These are phyloP conservation scores for Cherax destructor DNA, from an alignment of 1,140 invertebrate species.

Conservation along the genomic window DNA sequence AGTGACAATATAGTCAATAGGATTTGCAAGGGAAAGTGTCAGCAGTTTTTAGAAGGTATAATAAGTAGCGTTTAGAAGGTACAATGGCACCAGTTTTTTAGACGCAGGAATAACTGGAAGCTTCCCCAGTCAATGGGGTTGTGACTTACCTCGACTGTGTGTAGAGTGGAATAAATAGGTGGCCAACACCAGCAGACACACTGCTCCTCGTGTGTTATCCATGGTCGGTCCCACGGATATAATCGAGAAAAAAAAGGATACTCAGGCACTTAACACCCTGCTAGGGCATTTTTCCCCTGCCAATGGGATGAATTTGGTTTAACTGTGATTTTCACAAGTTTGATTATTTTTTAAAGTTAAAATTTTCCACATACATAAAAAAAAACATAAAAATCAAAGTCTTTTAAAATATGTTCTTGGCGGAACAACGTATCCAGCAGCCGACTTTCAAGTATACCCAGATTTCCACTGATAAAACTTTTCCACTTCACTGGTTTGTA, in stretches of 20 bases:
- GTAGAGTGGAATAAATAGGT: not conserved
- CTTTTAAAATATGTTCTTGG: not conserved
- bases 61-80: no score
- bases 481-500: not conserved
- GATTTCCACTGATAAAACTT: conserved; percentile 1
- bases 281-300: conserved; percentile 3
- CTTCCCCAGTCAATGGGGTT: no score
- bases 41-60: no score
- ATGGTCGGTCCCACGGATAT: not conserved
- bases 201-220: not conserved
- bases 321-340: not conserved
- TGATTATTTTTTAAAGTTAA: not conserved
- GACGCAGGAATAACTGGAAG: no score
- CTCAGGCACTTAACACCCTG: conserved; percentile 6
- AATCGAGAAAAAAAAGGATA: not conserved
- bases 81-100: no score
- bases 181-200: not conserved
- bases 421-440: not conserved
- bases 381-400: not conserved
- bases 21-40: no score
- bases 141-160: not conserved
- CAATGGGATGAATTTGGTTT: not conserved
- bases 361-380: not conserved
- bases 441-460: not conserved
- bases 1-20: no score